Evolutionary conservation across 2,113 vertebrate species (phyloP), one percentile per base, ranked within the genome.

Genomic region (Pteropus alecto): DNA sequence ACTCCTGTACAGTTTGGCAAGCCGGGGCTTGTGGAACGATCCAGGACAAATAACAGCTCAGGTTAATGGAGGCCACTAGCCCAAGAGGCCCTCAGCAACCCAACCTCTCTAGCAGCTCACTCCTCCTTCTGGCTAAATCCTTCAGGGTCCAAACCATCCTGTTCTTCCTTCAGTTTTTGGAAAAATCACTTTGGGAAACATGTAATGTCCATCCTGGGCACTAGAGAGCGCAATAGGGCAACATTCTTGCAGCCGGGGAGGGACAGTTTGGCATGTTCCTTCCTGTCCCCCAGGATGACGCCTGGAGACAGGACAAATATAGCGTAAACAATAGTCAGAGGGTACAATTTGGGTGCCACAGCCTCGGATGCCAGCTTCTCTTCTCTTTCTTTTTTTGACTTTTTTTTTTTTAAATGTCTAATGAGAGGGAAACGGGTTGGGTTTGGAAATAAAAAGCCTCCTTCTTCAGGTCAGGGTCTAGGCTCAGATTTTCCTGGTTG

Each of bases 191-290:
- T n/a, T 0, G 3, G 90, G 48, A 16, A n/a, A 8, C 0, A 3
- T 48, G 90, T 84, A 41, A 28, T 89, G 35, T 30, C 3, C 0
- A 5, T 41, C 7, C 33, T 46, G 43, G 77, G 97, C 98, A 96
- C 95, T 0, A 97, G 98, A 97, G 95, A 97, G 95, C 95, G 96
- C 1, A 11, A 21, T 22, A 35, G 0, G 30, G 77, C 87, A 87
- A 35, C 65, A 24, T 48, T 38, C 19, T 0, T 67, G 41, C 4
- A 3, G 58, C 26, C 12, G 7, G 21, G 48, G 48, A 68, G 67
- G 51, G 65, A 18, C 2, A 7, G 19, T 43, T 93, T 77, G 93
- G 84, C 79, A 6, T 18, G 81, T 78, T 88, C 48, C 93, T 81
- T 93, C 70, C 65, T 11, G 93, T 48, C 71, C 63, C 65, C 67